Evolutionary conservation across 2,113 vertebrate species (phyloP).

Genomic region (Petrocephalus zakoni): DNA sequence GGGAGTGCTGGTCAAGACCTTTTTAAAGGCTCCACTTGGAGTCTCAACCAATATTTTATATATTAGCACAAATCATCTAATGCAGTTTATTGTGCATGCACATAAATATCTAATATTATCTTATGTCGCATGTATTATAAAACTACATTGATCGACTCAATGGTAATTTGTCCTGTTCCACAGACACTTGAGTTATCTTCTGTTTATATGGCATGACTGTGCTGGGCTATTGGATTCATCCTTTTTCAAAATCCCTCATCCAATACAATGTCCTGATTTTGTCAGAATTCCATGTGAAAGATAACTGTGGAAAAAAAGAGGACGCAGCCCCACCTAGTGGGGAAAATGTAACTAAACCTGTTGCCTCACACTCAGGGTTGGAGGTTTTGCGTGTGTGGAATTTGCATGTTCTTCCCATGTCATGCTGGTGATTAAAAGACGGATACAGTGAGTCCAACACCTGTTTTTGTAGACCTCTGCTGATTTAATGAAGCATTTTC

Average conservation of each 20-base stretch:
- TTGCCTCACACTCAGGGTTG: too few relatives aligned
- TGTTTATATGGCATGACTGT: neutral
- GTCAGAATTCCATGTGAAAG: neutral
- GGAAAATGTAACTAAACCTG: neutral
- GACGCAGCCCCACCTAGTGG: neutral
- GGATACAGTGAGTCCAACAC: too few relatives aligned
- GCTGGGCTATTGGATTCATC: neutral
- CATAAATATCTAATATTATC: neutral
- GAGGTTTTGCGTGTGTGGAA: too few relatives aligned
- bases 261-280: neutral
- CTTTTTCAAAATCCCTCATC: neutral
- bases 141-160: neutral
- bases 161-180: neutral
- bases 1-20: neutral
- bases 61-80: neutral
- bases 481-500: too few relatives aligned
- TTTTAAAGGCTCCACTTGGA: neutral
- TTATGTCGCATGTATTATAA: neutral
- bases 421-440: too few relatives aligned
- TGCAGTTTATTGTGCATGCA: neutral
- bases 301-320: neutral
- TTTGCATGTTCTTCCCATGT: too few relatives aligned
- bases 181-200: neutral
- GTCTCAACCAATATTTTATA: neutral
- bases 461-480: too few relatives aligned